phyloP scores from a whole-genome alignment of 1,140 invertebrate species.

The Drosophila dunni region DNA sequence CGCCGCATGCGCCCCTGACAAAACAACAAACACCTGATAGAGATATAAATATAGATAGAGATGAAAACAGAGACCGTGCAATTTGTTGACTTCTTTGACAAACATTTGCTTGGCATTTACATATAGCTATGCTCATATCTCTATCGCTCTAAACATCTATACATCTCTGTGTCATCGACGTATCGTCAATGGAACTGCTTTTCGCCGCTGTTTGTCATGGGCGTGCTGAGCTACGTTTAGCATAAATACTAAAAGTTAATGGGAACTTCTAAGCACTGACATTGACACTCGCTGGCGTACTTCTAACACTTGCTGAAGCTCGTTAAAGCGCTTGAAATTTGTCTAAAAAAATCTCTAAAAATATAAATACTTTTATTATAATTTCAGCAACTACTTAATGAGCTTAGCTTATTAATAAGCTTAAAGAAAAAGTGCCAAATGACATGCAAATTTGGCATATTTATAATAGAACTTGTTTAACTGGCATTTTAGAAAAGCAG shows the following conservation, averaged over 20 bases:
- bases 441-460: neutral
- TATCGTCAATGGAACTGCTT: constrained; percentile 45
- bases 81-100: constrained; percentile 49
- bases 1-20: constrained; percentile 52
- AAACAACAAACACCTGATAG: constrained; percentile 10
- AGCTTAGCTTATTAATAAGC: neutral
- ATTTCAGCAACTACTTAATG: constrained; percentile 6
- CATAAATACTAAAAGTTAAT: constrained; percentile 36
- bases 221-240: constrained; percentile 44
- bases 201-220: constrained; percentile 10
- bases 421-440: neutral
- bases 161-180: constrained; percentile 7
- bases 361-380: neutral
- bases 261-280: constrained; percentile 42
- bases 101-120: constrained; percentile 66
- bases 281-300: constrained; percentile 21
- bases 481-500: no score
- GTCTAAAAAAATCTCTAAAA: neutral
- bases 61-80: constrained; percentile 2
- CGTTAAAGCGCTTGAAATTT: neutral
- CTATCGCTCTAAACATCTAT: neutral
- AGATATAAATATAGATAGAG: no score
- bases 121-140: neutral
- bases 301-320: neutral
- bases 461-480: no score